Base-by-base conservation (phyloP, 2,113 vertebrate genomes). In the Silurus meridionalis region DNA sequence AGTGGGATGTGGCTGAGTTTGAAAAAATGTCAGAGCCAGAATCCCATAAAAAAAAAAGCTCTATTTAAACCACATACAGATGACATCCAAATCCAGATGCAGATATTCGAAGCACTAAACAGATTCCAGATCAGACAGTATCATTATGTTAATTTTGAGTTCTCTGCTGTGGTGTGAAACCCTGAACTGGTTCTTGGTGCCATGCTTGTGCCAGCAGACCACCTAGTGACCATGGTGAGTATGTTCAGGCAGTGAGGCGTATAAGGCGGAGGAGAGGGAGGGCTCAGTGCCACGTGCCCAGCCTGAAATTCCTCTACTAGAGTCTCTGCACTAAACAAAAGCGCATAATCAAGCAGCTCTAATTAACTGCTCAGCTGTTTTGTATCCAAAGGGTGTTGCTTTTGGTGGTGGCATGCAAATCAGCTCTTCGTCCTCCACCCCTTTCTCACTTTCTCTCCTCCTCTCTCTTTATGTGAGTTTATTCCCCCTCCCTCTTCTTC, bases 381-480 rank as follows among this genome's bases (percentile, higher is more conserved):
- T 92, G 93, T 93, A 95, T 94, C 91, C 91, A 91, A 94, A 93
- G 94, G 94, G 93, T 94, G 91, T 94, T 90, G 91, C 90, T 92
- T 37, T 93, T 88, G 94, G 91, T 91, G 90, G 93, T 87, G 88
- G 90, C 94, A 95, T 95, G 94, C 93, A 96, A 96, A 96, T 95
- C 92, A 94, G 85, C 72, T 87, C 92, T 91, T 82, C 91, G 63
- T 83, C 90, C 83, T 85, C 71, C 8, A 53, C 85, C 89, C 87
- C 90, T 80, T 87, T 85, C 84, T 89, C 61, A 87, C 50, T 55
- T 13, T 57, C 75, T 25, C 46, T 74, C 46, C n/a, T 10, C n/a
- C n/a, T 78, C 52, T 57, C 52, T 78, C 5, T 55, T 2, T 37
- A 4, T 80, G 25, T 71, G 25, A 37, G 28, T 57, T 80, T 80